phyloP scores from a whole-genome alignment of 2,888 invertebrate species.

The Meiosimyza decipiens region DNA sequence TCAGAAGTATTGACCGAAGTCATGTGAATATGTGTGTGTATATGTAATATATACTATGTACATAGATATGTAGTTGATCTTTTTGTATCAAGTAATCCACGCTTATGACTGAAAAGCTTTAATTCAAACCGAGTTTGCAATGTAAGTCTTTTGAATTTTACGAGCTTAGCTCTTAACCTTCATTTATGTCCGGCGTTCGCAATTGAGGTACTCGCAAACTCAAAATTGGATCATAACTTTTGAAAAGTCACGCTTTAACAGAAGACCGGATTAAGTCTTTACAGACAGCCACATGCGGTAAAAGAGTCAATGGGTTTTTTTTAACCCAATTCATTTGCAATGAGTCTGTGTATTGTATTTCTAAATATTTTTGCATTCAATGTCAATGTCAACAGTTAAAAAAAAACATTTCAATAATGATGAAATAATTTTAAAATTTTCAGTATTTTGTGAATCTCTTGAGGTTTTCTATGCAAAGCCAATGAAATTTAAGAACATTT shows the following conservation, averaged over 20 bases:
- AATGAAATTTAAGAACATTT: too few species aligned
- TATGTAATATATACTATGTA: constrained; percentile 3
- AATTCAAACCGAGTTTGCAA: background rate
- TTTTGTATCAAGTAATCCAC: constrained; percentile 14
- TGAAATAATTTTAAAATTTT: too few species aligned
- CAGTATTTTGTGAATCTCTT: too few species aligned
- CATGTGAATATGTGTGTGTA: constrained; percentile 54
- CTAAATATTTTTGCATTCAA: constrained; percentile 47
- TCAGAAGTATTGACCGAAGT: constrained; percentile 56
- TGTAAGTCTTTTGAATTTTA: constrained; percentile 17
- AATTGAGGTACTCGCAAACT: constrained; percentile 3
- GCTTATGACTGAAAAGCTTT: background rate
- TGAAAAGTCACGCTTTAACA: background rate
- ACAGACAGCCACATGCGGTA: too few species aligned
- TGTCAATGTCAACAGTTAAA: constrained; percentile 56
- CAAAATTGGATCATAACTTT: constrained; percentile 56
- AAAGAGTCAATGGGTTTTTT: background rate
- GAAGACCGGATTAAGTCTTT: too few species aligned
- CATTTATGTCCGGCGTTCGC: constrained; percentile 46
- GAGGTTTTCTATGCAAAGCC: too few species aligned
- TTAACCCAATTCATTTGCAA: background rate
- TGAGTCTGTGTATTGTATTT: constrained; percentile 6
- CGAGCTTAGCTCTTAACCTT: constrained; percentile 54
- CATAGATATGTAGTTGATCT: constrained; percentile 1
- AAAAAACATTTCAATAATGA: too few species aligned